phyloP scores from a whole-genome alignment of 2,113 vertebrate species.

The Tor tambroides region DNA sequence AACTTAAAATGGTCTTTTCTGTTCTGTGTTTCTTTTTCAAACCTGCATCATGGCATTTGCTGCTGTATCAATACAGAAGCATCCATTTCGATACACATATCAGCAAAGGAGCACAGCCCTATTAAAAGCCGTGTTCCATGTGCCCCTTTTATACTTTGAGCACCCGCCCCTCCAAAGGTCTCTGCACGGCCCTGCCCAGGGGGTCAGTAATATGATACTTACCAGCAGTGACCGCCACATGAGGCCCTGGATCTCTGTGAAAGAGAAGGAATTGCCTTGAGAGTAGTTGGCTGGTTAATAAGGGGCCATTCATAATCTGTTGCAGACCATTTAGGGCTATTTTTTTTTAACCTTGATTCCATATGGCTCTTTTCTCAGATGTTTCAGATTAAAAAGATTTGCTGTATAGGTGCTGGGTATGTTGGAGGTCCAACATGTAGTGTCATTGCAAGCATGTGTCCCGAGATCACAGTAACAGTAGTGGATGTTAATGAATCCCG shows the following conservation, averaged over 20 bases:
- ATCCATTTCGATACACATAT: no score
- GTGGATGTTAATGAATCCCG: slow-evolving; percentile 92
- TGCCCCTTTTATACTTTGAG: no score
- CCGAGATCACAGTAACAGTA: slow-evolving; percentile 87
- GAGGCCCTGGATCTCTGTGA: neutral
- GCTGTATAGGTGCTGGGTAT: slow-evolving; percentile 97
- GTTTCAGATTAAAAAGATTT: slow-evolving; percentile 95
- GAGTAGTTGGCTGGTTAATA: neutral
- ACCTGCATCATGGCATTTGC: no score
- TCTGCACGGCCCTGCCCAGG: no score
- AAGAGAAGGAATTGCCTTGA: neutral
- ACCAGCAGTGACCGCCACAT: neutral
- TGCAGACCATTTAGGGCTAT: neutral
- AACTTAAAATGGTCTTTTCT: no score
- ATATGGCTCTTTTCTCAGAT: slow-evolving; percentile 71
- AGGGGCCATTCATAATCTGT: neutral
- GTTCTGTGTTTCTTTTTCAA: no score
- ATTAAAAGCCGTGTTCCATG: no score
- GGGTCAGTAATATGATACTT: neutral
- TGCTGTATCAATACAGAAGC: no score
- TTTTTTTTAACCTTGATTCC: neutral
- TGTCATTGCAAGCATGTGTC: slow-evolving; percentile 96
- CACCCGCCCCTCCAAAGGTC: no score
- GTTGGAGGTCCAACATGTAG: slow-evolving; percentile 97
- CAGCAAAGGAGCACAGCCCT: no score